Evolutionary conservation across 2,113 vertebrate genomes (phyloP), one percentile per base, ranked within the genome.

Genomic region (Periophthalmodon schlosseri): DNA sequence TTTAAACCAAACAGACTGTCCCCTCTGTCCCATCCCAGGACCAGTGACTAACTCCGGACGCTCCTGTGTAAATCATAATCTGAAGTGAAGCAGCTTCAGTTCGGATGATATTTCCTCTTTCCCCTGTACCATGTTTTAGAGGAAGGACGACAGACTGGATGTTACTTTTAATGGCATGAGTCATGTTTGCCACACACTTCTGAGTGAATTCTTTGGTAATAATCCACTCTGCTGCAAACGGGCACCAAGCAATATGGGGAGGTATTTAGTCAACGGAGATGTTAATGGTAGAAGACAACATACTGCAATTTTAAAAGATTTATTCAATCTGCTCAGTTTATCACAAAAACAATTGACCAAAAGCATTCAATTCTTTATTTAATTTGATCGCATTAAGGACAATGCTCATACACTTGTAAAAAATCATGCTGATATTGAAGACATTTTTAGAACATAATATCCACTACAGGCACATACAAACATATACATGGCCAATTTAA

Each of bases 221-320:
- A 24, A 68, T 76, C 70, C 70, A 15, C 44, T 61, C 14, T 56
- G 20, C 21, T 52, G 13, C 23, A 58, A 13, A 36, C 13, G 28
- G 72, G 71, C 54, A 57, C 61, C 24, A 21, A 21, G 76, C 23
- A 73, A 70, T 79, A 16, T 6, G 0, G 33, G 57, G 6, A 36
- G 58, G 52, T 54, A 47, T 18, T 21, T 66, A 2, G 14, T 33
- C 44, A 69, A 3, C n/a, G 14, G 52, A 28, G 58, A 60, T 60
- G 13, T 14, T 15, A 57, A 24, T 23, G 56, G 21, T 10, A 10
- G 12, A 24, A 24, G 39, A 44, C 7, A 10, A 44, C 39, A 44
- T 10, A 44, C 7, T 44, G 39, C 16, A 18, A 6, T 52, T 8
- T 20, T 20, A 20, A 52, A 7, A 52, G 4, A 20, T 52, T 20